Conservation (phyloP, 2,888 invertebrate genomes). For the Acleris sparsana region DNA sequence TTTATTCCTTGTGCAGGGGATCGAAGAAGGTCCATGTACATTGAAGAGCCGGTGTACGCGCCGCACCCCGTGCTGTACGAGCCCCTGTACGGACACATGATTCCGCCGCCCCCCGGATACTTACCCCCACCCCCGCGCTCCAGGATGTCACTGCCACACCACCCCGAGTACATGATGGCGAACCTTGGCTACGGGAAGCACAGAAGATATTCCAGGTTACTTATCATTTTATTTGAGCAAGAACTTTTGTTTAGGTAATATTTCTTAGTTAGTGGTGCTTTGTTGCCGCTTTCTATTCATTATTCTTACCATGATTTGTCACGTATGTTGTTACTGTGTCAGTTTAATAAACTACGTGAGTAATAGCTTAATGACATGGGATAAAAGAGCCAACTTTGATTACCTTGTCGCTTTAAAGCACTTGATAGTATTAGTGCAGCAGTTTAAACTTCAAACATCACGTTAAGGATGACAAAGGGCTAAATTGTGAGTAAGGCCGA, state of each 20-base stretch:
- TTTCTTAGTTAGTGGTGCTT: neutral
- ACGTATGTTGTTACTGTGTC: conserved; percentile 1
- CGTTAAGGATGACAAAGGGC: too few relatives aligned
- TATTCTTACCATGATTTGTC: neutral
- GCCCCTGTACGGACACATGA: conserved; percentile 64
- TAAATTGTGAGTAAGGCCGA: too few relatives aligned
- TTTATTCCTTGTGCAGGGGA: conserved; percentile 61
- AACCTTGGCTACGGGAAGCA: conserved; percentile 60
- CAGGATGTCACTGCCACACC: conserved; percentile 69
- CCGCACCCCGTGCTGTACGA: conserved; percentile 73
- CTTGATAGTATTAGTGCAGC: too few relatives aligned
- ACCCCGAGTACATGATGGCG: conserved; percentile 68
- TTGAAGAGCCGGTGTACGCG: conserved; percentile 70
- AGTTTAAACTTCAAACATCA: too few relatives aligned
- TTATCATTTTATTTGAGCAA: conserved; percentile 4
- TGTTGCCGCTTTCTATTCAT: conserved; percentile 5
- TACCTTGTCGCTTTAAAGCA: too few relatives aligned
- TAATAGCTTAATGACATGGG: neutral
- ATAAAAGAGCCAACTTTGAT: neutral
- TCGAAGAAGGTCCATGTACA: conserved; percentile 70
- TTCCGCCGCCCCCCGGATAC: conserved; percentile 63
- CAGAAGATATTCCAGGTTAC: conserved; percentile 74
- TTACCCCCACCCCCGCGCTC: conserved; percentile 62
- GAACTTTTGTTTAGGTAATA: too few relatives aligned
- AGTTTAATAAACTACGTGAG: conserved; percentile 5